Evolutionary conservation across 35 echinoderm and acorn worm genomes (phyloP), one percentile per base, ranked within the genome.

Genomic region (Patiria miniata): DNA sequence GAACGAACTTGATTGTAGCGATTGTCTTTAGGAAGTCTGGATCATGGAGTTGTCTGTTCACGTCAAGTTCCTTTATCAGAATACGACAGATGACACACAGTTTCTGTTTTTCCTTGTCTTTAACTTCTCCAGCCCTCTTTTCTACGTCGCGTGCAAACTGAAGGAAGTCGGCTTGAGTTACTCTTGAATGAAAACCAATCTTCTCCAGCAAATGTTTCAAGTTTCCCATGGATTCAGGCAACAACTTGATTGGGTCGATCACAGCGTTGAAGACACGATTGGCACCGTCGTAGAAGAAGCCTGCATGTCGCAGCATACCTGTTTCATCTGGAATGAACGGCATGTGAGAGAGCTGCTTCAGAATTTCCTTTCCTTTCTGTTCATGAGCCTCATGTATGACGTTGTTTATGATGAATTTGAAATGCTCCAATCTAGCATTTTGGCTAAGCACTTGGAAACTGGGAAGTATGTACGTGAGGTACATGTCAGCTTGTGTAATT

Each of bases 401-500:
- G 37, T 84, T 40, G 57, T 84, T 34, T 84, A 28, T 39, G 33
- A 84, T 84, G 12, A 57, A 21, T 52, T 84, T 38, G 0, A 84
- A 8, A 40, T 60, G 36, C 0, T 0, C n/a, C 0, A 84, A 1
- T 58, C 33, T 58, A 30, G 19, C 38, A 0, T 39, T 2, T 2
- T 34, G 1, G 39, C 28, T 84, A 12, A 84, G 53, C 36, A n/a
- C 21, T 14, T 32, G 12, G 39, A 84, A 61, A 30, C 57, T 84
- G 21, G 82, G 82, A 60, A 84, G 52, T 60, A 84, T 84, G 44
- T 58, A 84, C 39, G 28, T 58, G 6, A 84, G 36, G 39, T 59
- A 84, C n/a, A 84, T 58, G 0, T 51, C 82, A 60, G 55, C 54
- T 37, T 53, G 53, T 34, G 34, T 84, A 12, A 84, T 84, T 30